Evolutionary conservation across 2,797 vertebrate genomes (phyloP).

Genomic region (Morus bassanus): DNA sequence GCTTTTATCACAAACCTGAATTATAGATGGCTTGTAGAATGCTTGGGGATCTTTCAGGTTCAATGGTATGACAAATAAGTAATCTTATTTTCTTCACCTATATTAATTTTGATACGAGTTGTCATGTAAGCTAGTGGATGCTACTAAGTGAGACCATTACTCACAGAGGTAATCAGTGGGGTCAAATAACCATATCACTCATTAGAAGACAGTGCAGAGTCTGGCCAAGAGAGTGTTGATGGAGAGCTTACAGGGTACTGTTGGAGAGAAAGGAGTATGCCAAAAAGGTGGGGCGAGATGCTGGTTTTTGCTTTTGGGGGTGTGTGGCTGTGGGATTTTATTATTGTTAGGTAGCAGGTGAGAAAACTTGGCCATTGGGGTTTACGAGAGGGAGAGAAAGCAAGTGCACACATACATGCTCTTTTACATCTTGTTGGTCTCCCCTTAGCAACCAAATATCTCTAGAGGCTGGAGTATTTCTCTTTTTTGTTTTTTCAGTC

Average conservation of each 20-base stretch:
- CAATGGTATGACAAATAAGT: not conserved
- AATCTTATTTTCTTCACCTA: not conserved
- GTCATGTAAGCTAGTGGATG: not conserved
- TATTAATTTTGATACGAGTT: not conserved
- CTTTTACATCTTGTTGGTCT: not conserved
- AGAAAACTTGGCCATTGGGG: not conserved
- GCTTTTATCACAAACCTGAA: not conserved
- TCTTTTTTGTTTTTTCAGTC: conserved; percentile 74
- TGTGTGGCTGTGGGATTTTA: not conserved
- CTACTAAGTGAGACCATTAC: not conserved
- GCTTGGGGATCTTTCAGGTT: not conserved
- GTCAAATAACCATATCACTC: not conserved
- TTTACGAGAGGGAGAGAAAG: not conserved
- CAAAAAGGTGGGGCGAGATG: not conserved
- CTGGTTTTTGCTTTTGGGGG: not conserved
- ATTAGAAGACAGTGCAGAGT: not conserved
- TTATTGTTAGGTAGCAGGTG: not conserved
- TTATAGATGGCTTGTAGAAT: not conserved
- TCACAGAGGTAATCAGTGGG: not conserved
- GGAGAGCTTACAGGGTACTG: not conserved
- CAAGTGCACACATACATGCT: rapidly evolving
- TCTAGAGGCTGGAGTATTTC: conserved; percentile 50
- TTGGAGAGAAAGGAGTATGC: not conserved
- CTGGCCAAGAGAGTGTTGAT: not conserved
- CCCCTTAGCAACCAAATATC: not conserved